Base-by-base conservation (phyloP, 2,113 vertebrate species). In the Ictalurus punctatus region DNA sequence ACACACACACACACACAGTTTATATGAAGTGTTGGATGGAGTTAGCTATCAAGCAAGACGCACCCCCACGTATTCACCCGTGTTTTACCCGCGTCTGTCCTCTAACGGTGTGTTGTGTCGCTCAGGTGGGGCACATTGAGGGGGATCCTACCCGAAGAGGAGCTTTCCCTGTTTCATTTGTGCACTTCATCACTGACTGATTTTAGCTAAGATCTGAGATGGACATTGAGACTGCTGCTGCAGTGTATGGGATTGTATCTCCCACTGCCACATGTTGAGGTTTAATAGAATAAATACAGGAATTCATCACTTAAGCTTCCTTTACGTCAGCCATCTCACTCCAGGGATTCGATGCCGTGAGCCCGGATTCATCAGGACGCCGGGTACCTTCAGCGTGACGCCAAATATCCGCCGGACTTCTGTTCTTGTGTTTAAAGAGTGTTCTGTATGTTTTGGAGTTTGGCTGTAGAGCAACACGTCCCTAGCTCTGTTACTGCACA, bases 121-220 rank as follows among this genome's bases (percentile, higher is more conserved):
- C 95, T 86, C 94, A 99, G 98, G 93, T 99, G 3, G 98, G 98
- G 21, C 96, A 99, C 89, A 92, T 99, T n/a, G 98, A 99, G 37
- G 96, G 94, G 10, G 97, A 99, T 0, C 97, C 98, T 0, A 92
- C 90, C 80, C 95, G 97, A 76, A 96, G 94, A 90, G 98, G 98
- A 86, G 97, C 92, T 6, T 99, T 99, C 89, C 98, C 98, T 0
- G 95, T 99, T 73, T 97, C 98, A 3, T 99, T 99, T 65, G 98
- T 99, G 91, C 98, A 99, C 96, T 97, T 99, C 95, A 96, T 97
- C 91, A 96, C 96, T 6, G 98, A 99, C 92, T 99, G 94, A 97
- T 16, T 10, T 19, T 59, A 44, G 83, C 81, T 89, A 89, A 76
- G 27, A 58, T 25, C 21, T 19, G 63, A 44, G 59, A 54, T 34